A percentile compares a stretch with the other conserved stretches of the same genome.
Conservation (phyloP, 2,888 invertebrate species). For the Phrixothrix hirtus region DNA sequence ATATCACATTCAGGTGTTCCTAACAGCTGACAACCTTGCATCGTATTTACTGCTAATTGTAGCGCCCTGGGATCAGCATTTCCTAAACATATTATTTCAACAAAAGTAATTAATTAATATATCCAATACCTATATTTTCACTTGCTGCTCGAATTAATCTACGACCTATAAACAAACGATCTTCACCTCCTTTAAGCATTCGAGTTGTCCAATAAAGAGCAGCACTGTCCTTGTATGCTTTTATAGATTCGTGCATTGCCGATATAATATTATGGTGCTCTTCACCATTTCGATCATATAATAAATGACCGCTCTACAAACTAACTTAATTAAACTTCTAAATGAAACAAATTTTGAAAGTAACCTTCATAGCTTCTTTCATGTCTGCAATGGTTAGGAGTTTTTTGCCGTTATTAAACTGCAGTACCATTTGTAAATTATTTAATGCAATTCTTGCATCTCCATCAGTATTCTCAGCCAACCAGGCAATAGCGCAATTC, state of each 20-base stretch:
- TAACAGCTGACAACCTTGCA: constrained; percentile 77
- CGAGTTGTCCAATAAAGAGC: constrained; percentile 81
- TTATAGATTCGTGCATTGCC: constrained; percentile 80
- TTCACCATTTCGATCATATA: constrained; percentile 79
- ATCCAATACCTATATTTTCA: constrained; percentile 82
- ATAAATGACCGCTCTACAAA: constrained; percentile 70
- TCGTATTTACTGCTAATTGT: constrained; percentile 70
- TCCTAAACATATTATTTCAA: constrained; percentile 55
- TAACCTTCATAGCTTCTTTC: constrained; percentile 72
- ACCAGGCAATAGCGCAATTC: constrained; percentile 69
- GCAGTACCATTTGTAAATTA: constrained; percentile 72
- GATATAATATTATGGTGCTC: constrained; percentile 84
- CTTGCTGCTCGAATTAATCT: constrained; percentile 73
- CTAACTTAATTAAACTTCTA: constrained; percentile 13
- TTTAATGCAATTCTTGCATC: constrained; percentile 80
- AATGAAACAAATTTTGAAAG: too few species aligned
- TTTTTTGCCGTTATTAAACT: constrained; percentile 58
- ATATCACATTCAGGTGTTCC: constrained; percentile 85
- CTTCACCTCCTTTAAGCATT: constrained; percentile 79
- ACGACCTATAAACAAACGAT: constrained; percentile 76
- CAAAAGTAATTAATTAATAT: constrained; percentile 23
- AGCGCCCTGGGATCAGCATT: constrained; percentile 69
- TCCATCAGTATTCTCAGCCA: constrained; percentile 79
- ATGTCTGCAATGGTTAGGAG: constrained; percentile 67
- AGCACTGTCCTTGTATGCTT: constrained; percentile 79